A percentile compares a stretch with the other conserved stretches of the same genome.
phyloP scores from a whole-genome alignment of 1,140 invertebrate genomes.

The Calycopis cecrops region DNA sequence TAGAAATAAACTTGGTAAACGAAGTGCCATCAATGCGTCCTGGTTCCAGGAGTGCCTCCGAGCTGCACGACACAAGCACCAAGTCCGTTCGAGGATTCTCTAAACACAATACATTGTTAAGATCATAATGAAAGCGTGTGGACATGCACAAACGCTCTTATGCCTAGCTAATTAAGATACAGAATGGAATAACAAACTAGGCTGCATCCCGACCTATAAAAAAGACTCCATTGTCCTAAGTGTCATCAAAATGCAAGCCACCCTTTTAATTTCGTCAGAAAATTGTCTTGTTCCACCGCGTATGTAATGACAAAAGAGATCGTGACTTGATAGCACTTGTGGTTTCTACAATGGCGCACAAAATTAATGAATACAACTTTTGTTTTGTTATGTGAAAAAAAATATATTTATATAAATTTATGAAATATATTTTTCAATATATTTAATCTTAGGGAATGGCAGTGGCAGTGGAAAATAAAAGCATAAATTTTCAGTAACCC shows the following conservation, averaged over 20 bases:
- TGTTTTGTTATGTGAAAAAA: too few species aligned
- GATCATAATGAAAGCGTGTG: constrained; percentile 41
- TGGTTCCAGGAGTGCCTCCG: constrained; percentile 2
- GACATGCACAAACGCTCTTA: constrained; percentile 25
- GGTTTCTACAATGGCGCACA: too few species aligned
- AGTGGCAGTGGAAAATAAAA: too few species aligned
- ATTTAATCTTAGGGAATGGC: too few species aligned
- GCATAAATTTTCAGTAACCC: too few species aligned
- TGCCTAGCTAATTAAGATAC: neutral
- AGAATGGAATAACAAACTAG: constrained; percentile 11
- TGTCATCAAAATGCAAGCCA: constrained; percentile 33
- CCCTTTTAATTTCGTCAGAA: constrained; percentile 19
- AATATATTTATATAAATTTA: too few species aligned
- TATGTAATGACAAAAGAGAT: too few species aligned
- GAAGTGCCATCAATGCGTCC: constrained; percentile 2
- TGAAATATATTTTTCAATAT: too few species aligned
- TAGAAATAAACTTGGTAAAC: constrained; percentile 1
- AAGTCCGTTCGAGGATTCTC: constrained; percentile 25
- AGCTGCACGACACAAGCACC: constrained; percentile 2
- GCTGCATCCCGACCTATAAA: constrained; percentile 31
- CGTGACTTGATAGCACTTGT: too few species aligned
- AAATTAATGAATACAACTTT: too few species aligned
- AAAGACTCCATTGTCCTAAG: constrained; percentile 45
- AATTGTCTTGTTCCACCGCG: constrained; percentile 9
- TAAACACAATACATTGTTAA: constrained; percentile 47